Base-by-base conservation (phyloP, 2,888 invertebrate species). In the Hirtodrosophila duncani region DNA sequence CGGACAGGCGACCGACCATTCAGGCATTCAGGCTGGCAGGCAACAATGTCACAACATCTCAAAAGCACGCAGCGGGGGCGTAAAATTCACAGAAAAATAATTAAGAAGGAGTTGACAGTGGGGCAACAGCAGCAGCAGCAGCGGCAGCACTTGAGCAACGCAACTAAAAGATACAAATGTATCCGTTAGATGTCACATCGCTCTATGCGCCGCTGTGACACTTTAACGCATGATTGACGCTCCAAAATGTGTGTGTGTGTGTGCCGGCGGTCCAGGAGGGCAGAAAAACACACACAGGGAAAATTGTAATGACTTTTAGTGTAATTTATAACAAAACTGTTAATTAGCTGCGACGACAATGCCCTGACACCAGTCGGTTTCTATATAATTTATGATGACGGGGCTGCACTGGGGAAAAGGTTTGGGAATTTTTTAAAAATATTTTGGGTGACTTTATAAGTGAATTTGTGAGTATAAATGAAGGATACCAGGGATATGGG, bases 291-390 rank as follows among this genome's bases (percentile, higher is more conserved):
- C 3, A 24, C 17, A 5, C 18, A 34, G 37, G 30, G 33, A 55
- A 43, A 51, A 71, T 63, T 67, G 61, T 66, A 78, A 82, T 81
- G 81, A 58, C 65, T 71, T 66, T 78, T 31, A 53, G 45, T 66
- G 70, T 84, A 83, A 84, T 84, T 85, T 85, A 84, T 82, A 83
- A 83, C 84, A 81, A 83, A 83, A 81, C 82, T 82, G 84, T 85
- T 85, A 85, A 85, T 85, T 85, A 85, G 84, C 84, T 81, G 83
- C 79, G 74, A 84, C 84, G 85, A 72, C 66, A 63, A 46, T n/a
- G n/a, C 49, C 55, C 65, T 68, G 72, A 75, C 71, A 72, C 69
- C 69, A 77, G 58, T 84, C 85, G 85, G 84, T 84, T 82, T 38
- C 30, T 58, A 30, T 55, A 41, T 80, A 72, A 83, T 84, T 82